Percentiles rank a stretch among this genome's conserved stretches.
These are phyloP conservation scores for Corella eumyota DNA, from an alignment of 23 tunicate genomes.

Conservation along the genomic window DNA sequence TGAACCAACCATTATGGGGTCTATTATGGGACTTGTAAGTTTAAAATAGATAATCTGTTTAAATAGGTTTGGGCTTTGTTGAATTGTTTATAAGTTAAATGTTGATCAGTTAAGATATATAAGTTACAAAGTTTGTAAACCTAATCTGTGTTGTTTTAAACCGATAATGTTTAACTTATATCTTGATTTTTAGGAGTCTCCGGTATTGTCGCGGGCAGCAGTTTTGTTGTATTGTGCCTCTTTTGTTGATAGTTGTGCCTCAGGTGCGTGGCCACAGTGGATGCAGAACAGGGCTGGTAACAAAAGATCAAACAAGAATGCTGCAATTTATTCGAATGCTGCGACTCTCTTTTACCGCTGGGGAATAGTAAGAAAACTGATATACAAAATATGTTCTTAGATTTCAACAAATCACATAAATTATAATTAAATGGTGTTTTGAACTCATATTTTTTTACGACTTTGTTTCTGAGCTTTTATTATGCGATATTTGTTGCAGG, in stretches of 20 bases:
- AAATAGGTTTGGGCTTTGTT: background rate
- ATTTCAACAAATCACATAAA: no score
- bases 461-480: no score
- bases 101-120: background rate
- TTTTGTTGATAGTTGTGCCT: conserved; percentile 50
- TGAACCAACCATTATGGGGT: conserved; percentile 50
- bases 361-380: conserved; percentile 58
- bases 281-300: conserved; percentile 13
- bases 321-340: conserved; percentile 27
- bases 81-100: background rate
- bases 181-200: conserved; percentile 33
- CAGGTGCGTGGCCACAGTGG: conserved; percentile 76
- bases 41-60: background rate
- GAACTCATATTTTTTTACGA: no score
- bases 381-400: no score
- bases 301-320: conserved; percentile 13
- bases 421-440: no score
- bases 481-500: conserved; percentile 15
- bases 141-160: no score
- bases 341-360: conserved; percentile 37
- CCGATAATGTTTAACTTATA: no score
- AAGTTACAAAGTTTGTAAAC: no score
- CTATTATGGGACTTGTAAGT: conserved; percentile 61
- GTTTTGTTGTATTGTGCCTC: conserved; percentile 46
- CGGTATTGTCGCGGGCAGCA: conserved; percentile 56